phyloP scores from a whole-genome alignment of 2,113 vertebrate species.

The Centropristis striata region DNA sequence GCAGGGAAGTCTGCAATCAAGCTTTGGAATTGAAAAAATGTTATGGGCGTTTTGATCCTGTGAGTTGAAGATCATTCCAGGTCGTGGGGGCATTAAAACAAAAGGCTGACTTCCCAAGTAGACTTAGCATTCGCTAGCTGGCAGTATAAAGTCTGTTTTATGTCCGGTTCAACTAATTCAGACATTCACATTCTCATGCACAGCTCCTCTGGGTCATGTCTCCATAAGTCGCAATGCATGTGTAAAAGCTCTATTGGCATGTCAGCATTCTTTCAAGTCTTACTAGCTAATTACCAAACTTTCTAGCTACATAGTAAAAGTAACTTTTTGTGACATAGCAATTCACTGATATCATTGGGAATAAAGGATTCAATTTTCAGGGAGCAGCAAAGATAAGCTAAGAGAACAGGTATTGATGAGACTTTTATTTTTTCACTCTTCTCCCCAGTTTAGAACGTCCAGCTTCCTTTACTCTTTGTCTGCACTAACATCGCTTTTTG shows the following conservation, averaged over 20 bases:
- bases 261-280: background rate
- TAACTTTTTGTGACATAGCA: background rate
- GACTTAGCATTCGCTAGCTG: no score
- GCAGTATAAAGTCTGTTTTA: no score
- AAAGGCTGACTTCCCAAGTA: no score
- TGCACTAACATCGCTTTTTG: background rate
- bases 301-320: background rate
- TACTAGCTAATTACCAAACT: constrained; percentile 1
- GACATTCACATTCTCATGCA: no score
- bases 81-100: no score
- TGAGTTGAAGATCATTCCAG: no score
- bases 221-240: no score
- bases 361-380: background rate
- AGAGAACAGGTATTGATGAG: background rate
- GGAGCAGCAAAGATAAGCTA: background rate
- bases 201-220: no score
- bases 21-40: no score
- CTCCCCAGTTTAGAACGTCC: background rate
- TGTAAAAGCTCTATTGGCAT: background rate
- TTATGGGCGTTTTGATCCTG: no score
- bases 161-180: no score
- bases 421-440: background rate
- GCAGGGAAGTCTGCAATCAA: no score
- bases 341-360: background rate
- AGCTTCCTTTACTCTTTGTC: background rate